Evolutionary conservation across 1,140 invertebrate species (phyloP), one percentile per base, ranked within the genome.

Genomic region (Drosophila truncata): DNA sequence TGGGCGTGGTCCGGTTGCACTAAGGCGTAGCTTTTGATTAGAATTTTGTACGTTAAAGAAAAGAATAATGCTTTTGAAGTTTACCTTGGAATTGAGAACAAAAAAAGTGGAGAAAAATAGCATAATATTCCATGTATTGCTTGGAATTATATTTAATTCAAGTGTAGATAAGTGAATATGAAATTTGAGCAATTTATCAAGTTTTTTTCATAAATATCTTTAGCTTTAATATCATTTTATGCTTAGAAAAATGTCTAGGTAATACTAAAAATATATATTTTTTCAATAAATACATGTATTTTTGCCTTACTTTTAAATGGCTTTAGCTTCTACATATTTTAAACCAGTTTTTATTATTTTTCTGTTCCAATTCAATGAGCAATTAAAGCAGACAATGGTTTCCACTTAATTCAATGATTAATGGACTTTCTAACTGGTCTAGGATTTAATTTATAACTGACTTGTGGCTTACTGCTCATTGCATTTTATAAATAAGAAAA

Each of bases 21-120:
- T 37, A 70, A 70, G 66, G 66, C 70, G 70, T 54, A 54, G 71
- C 57, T 25, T 62, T 74, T 74, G 67, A 74, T 74, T 74, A 63
- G 49, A 55, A 74, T 63, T 73, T 71, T 44, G 18, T 55, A 49
- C 16, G 31, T 37, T 37, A 33, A 31, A 37, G 44, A 29, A 62
- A 41, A 59, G 35, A 52, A 74, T 54, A 66, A 44, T 57, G 41
- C 33, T n/a, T 18, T 18, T 23, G 25, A 27, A 27, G 71, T 73
- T 74, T 74, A 58, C 71, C 71, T 74, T 74, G 71, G 69, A 62
- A 33, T 10, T 13, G 29, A 1, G 5, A 29, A 4, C 2, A 10
- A 29, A 5, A 25, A 60, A 44, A 35, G n/a, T n/a, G 18, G 18
- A 42, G 55, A 20, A 35, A 37, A 69, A 37, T 54, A 35, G 50